A percentile compares a stretch with the other conserved stretches of the same genome.
Conservation (phyloP, 2,797 vertebrate species). For the Spinus pinus region DNA sequence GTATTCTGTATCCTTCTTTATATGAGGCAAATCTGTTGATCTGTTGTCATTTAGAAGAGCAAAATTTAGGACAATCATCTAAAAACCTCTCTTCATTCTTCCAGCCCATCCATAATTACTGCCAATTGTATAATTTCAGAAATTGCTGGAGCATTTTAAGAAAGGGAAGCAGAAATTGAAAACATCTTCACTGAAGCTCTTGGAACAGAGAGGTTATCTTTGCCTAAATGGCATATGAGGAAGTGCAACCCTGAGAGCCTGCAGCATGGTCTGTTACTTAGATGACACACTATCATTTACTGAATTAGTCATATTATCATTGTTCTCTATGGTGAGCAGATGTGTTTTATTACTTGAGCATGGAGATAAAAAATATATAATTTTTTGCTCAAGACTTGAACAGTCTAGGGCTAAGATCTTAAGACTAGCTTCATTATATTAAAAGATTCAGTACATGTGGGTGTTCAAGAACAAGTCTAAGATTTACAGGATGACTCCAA, state of each 20-base stretch:
- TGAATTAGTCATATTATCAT: background rate
- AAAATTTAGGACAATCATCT: constrained; percentile 10
- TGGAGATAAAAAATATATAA: background rate
- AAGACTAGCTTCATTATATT: background rate
- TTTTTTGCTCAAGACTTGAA: background rate
- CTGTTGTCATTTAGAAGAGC: background rate
- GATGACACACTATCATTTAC: background rate
- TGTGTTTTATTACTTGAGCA: background rate
- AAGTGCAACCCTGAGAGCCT: background rate
- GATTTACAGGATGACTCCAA: background rate
- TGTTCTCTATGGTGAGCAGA: background rate
- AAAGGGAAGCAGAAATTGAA: background rate
- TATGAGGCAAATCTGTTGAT: background rate
- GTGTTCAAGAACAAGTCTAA: background rate
- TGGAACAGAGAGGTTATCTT: background rate
- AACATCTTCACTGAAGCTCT: background rate
- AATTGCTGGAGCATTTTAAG: background rate
- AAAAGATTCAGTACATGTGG: background rate
- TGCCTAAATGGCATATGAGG: background rate
- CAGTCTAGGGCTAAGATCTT: background rate
- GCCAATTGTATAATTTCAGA: constrained; percentile 18
- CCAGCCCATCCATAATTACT: background rate
- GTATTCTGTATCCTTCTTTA: background rate
- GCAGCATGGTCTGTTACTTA: background rate
- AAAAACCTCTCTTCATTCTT: background rate